Percentiles rank a stretch among this genome's conserved stretches.
Evolutionary conservation across 2,797 vertebrate genomes (phyloP).

Genomic region (Lerista edwardsae): DNA sequence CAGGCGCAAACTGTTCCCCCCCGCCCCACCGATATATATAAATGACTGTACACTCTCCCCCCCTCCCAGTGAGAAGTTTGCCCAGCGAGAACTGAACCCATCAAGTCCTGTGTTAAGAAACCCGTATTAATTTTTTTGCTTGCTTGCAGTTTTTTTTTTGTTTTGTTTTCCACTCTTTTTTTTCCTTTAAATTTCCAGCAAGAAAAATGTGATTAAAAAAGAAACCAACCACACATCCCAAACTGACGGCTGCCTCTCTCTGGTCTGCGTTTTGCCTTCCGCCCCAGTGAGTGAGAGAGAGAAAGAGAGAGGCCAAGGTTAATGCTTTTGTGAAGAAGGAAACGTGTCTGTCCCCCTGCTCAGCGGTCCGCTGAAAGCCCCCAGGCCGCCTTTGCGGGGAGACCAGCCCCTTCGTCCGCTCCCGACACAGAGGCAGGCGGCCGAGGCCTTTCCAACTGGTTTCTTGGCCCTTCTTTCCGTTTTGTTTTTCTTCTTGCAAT

Average conservation of each 20-base stretch:
- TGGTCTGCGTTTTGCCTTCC: background rate
- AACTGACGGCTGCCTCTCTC: background rate
- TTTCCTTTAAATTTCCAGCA: background rate
- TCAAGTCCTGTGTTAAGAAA: conserved; percentile 37
- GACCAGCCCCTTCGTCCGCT: background rate
- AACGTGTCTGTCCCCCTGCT: background rate
- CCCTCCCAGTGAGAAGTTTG: background rate
- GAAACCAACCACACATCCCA: background rate
- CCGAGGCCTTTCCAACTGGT: background rate
- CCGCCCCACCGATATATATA: conserved; percentile 20
- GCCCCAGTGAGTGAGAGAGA: background rate
- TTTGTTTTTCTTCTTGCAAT: background rate
- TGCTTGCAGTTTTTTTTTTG: conserved; percentile 2
- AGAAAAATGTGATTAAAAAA: conserved; percentile 2
- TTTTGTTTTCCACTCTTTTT: background rate
- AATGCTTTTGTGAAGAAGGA: conserved; percentile 21
- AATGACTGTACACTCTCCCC: conserved; percentile 29
- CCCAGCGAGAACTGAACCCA: conserved; percentile 27
- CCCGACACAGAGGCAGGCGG: background rate
- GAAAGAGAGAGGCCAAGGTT: background rate
- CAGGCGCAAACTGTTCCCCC: conserved; percentile 3
- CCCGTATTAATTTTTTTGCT: conserved; percentile 40
- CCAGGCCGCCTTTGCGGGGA: background rate
- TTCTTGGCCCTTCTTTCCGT: background rate
- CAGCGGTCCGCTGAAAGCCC: background rate